Conservation (phyloP, 2,113 vertebrate species). For the Phyllopteryx taeniolatus region DNA sequence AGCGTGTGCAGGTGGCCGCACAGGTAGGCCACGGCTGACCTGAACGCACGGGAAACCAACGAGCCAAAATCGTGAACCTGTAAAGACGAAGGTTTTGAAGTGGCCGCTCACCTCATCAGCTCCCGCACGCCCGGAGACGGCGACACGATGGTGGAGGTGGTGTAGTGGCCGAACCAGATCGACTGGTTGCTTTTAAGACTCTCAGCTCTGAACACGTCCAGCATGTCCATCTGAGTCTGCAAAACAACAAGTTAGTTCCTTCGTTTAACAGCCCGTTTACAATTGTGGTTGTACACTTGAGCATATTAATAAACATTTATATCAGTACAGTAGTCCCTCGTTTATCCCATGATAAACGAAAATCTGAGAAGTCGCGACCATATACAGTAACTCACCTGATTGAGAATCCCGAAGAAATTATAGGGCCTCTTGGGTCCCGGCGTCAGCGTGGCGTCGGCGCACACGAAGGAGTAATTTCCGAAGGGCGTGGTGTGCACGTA, state of each 20-base stretch:
- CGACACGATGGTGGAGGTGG: slow-evolving; percentile 91
- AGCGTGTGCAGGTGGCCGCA: slow-evolving; percentile 95
- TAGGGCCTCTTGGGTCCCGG: slow-evolving; percentile 93
- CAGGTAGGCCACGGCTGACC: slow-evolving; percentile 88
- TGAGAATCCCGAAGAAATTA: slow-evolving; percentile 95
- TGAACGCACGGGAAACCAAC: slow-evolving; percentile 42
- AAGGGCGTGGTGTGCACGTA: slow-evolving; percentile 87
- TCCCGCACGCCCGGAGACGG: slow-evolving; percentile 82
- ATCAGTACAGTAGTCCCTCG: no score
- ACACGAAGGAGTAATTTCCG: slow-evolving; percentile 96
- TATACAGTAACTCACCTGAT: slow-evolving; percentile 70
- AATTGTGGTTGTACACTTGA: background rate
- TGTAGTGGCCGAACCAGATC: slow-evolving; percentile 96
- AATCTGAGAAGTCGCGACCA: no score
- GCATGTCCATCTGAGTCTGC: slow-evolving; percentile 84
- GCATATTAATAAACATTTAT: background rate
- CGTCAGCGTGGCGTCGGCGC: slow-evolving; percentile 85
- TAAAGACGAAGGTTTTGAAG: no score
- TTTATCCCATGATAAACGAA: no score
- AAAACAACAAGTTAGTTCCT: background rate
- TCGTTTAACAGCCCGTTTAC: background rate
- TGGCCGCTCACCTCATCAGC: slow-evolving; percentile 81
- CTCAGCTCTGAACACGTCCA: slow-evolving; percentile 77
- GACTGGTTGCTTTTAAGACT: slow-evolving; percentile 86
- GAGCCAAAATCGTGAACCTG: background rate